Base-by-base conservation (phyloP, 1,140 invertebrate species). In the Bombus huntii region DNA sequence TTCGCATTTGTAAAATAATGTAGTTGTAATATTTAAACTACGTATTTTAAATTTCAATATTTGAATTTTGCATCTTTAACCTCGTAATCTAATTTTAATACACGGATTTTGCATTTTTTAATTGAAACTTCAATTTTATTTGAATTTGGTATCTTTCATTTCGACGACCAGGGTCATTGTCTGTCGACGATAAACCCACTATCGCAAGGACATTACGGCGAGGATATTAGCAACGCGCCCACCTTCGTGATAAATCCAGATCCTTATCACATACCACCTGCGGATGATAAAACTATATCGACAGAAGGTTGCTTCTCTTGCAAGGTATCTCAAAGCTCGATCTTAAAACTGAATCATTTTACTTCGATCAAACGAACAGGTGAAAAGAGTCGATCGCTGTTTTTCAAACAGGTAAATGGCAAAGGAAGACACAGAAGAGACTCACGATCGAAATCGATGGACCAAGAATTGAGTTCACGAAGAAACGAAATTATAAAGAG, bases 271-370 rank as follows among this genome's bases (percentile, higher is more conserved):
- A 95, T 95, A 59, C 93, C 95, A 6, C 95, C 94, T 1, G 94
- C 95, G 1, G 96, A 97, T 65, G 96, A 97, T 82, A 97, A 97
- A 88, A 96, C 98, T 22, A 98, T 98, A 62, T 97, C 97, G 2
- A 98, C 97, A 0, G 98, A 99, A 95, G 98, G 98, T 9, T 98
- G 98, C 95, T 98, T 98, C 95, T 97, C 97, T 31, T 99, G 98
- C 96, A 98, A 98, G 96, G 97, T 98, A 78, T 31, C 31, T 39
- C 31, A 22, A 53, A 28, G 22, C 18, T 37, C 18, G 13, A 22
- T 15, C 8, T 78, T 65, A n/a, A 77, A 4, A 44, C 83, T 28
- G 9, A 10, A 25, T 18, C 71, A 22, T 4, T 53, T 31, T 25
- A 34, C 10, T 13, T 37, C 4, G 22, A 8, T 15, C 22, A 6